Evolutionary conservation across 2,797 vertebrate species (phyloP).

Genomic region (Mormyrops attenuatus): DNA sequence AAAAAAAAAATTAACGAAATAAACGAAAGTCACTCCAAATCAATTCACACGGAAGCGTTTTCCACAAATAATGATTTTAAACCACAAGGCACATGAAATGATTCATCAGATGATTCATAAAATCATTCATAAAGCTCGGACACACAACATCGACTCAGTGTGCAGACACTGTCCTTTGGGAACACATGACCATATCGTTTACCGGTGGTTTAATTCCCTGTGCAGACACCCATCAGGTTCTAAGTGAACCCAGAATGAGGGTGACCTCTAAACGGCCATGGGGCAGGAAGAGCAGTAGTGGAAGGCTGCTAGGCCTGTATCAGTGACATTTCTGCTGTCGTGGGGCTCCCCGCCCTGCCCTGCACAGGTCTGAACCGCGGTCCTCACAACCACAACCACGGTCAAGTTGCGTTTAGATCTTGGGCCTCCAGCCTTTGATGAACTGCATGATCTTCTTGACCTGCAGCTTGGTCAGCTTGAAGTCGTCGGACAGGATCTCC

Average conservation of each 20-base stretch:
- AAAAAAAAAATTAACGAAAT: neutral
- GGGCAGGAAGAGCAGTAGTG: neutral
- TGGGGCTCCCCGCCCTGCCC: neutral
- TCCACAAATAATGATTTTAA: constrained; percentile 24
- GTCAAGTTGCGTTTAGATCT: constrained; percentile 61
- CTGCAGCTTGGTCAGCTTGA: constrained; percentile 90
- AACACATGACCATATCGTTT: neutral
- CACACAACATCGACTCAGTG: constrained; percentile 30
- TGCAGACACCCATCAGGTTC: neutral
- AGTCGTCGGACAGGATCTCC: constrained; percentile 94
- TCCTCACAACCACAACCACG: neutral
- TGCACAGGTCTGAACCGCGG: neutral
- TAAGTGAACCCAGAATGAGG: neutral
- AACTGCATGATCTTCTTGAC: constrained; percentile 99
- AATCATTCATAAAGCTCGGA: constrained; percentile 52
- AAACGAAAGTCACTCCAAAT: neutral
- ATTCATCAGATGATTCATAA: constrained; percentile 41
- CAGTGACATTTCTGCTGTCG: neutral
- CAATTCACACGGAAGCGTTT: neutral
- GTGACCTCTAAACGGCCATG: neutral
- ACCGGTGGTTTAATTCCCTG: neutral
- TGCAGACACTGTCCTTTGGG: neutral
- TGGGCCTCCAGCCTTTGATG: constrained; percentile 97
- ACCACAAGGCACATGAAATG: constrained; percentile 60
- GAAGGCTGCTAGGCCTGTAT: neutral